Evolutionary conservation across 2,888 invertebrate genomes (phyloP).

Genomic region (Ophioninae sp.): DNA sequence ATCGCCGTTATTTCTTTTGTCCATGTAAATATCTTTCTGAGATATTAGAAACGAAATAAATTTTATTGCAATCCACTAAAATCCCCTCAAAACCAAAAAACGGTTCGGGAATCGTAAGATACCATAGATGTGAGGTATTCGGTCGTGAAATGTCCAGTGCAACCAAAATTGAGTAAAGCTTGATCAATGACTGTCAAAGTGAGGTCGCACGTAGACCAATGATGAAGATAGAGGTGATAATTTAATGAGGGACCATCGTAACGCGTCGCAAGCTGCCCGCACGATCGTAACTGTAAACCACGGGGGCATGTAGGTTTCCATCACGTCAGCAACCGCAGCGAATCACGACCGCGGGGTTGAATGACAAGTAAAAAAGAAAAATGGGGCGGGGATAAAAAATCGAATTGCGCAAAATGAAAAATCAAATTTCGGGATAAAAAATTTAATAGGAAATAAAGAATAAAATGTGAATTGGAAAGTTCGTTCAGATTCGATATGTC

Average conservation of each 20-base stretch:
- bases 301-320: not conserved
- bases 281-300: not conserved
- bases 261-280: not conserved
- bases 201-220: not conserved
- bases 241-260: not conserved
- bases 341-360: not conserved
- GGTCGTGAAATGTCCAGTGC: not conserved
- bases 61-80: too few species aligned
- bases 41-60: too few species aligned
- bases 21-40: too few species aligned
- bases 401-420: not conserved
- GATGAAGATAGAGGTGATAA: constrained; percentile 1
- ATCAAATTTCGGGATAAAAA: not conserved
- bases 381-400: too few species aligned
- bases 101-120: too few species aligned
- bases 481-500: too few species aligned
- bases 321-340: not conserved
- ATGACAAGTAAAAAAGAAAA: not conserved
- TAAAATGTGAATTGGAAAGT: not conserved
- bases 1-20: too few species aligned
- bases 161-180: not conserved
- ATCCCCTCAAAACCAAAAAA: too few species aligned
- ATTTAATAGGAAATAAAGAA: not conserved
- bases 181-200: not conserved
- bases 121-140: too few species aligned